phyloP scores from a whole-genome alignment of 2,888 invertebrate species.

The Glyphotaelius pellucidus region DNA sequence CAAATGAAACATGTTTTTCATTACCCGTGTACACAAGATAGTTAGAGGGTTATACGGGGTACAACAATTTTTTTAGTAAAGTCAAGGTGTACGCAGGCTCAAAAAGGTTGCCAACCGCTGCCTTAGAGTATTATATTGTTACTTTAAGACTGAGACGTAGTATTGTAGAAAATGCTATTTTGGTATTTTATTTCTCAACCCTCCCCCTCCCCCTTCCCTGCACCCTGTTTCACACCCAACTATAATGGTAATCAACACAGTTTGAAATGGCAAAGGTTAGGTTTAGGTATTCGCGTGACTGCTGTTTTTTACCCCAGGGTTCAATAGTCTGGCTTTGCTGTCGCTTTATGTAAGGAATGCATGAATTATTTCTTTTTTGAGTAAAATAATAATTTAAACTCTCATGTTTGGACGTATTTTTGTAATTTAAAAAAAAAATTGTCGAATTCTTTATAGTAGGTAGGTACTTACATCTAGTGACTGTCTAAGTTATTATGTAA shows the following conservation, averaged over 20 bases:
- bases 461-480: too few relatives aligned
- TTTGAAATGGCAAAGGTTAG: conserved; percentile 31
- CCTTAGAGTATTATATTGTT: too few relatives aligned
- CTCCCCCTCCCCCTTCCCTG: neutral
- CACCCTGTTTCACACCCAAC: conserved; percentile 10
- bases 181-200: conserved; percentile 22
- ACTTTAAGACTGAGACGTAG: neutral
- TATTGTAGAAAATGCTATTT: neutral
- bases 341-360: neutral
- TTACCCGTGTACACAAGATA: too few relatives aligned
- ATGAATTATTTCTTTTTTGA: neutral
- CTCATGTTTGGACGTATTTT: too few relatives aligned
- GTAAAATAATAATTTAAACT: neutral
- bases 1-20: too few relatives aligned
- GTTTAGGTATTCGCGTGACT: conserved; percentile 27
- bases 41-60: too few relatives aligned
- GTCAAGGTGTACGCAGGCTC: too few relatives aligned
- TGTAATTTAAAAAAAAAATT: too few relatives aligned
- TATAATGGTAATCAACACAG: neutral
- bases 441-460: too few relatives aligned
- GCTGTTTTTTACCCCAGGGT: neutral
- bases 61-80: too few relatives aligned
- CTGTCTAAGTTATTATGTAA: too few relatives aligned
- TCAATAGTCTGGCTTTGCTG: neutral
- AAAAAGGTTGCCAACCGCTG: too few relatives aligned